Evolutionary conservation across 2,888 invertebrate species (phyloP).

Genomic region (Cheilosia soror): DNA sequence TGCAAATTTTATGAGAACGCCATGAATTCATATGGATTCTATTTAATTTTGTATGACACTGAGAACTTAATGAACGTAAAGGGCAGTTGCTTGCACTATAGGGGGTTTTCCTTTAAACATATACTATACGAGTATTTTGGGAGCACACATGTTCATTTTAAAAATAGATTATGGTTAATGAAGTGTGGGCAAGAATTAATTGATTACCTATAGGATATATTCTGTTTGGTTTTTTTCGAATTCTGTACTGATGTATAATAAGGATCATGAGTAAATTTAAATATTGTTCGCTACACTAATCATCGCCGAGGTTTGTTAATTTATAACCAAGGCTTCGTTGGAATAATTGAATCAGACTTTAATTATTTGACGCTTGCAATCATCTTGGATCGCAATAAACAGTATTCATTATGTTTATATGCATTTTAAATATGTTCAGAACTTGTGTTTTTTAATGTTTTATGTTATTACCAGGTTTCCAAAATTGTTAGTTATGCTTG

Average conservation of each 20-base stretch:
- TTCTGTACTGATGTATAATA: too few relatives aligned
- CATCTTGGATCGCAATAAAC: not conserved
- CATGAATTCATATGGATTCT: constrained; percentile 25
- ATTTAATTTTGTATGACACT: constrained; percentile 1
- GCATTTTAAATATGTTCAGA: too few relatives aligned
- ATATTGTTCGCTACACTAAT: too few relatives aligned
- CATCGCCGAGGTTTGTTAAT: too few relatives aligned
- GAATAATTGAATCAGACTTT: constrained; percentile 60
- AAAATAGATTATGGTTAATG: not conserved
- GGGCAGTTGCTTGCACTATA: not conserved
- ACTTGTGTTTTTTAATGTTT: too few relatives aligned
- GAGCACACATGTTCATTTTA: not conserved
- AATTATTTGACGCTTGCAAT: constrained; percentile 54
- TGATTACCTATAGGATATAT: too few relatives aligned
- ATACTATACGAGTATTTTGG: not conserved
- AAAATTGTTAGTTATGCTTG: too few relatives aligned
- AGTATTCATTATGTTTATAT: too few relatives aligned
- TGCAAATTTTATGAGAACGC: constrained; percentile 35
- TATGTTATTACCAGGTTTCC: too few relatives aligned
- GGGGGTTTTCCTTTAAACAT: not conserved
- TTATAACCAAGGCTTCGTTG: constrained; percentile 33
- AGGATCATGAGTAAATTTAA: too few relatives aligned
- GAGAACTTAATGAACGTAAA: constrained; percentile 14
- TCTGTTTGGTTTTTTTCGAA: too few relatives aligned
- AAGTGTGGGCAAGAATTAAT: too few relatives aligned